Conservation (phyloP, 1,140 invertebrate species). For the Drosophila punjabiensis region DNA sequence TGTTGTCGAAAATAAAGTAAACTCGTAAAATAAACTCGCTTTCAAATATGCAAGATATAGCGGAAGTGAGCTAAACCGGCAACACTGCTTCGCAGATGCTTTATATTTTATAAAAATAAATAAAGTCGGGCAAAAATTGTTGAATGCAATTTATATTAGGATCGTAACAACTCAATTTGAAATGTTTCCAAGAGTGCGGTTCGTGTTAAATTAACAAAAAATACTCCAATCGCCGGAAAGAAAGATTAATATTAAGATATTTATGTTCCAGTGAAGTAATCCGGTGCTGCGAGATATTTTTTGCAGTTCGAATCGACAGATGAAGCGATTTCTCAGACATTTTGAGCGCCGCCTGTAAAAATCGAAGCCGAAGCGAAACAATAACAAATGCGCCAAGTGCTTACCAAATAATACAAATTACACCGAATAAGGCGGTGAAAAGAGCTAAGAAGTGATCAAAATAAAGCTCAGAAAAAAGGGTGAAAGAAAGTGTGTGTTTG, state of each 20-base stretch:
- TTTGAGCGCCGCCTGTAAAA: slow-evolving; percentile 53
- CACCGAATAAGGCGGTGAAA: slow-evolving; percentile 7
- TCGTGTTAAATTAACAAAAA: slow-evolving; percentile 11
- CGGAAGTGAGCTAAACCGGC: too few relatives aligned
- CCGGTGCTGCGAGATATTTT: background rate
- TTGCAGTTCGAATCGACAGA: background rate
- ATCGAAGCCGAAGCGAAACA: slow-evolving; percentile 69
- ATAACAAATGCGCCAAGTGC: slow-evolving; percentile 48
- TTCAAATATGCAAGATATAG: too few relatives aligned
- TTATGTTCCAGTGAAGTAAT: background rate
- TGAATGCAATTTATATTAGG: too few relatives aligned
- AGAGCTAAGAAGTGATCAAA: slow-evolving; percentile 27
- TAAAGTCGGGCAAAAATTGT: too few relatives aligned
- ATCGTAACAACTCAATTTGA: slow-evolving; percentile 2
- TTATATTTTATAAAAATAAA: too few relatives aligned
- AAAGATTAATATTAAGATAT: slow-evolving; percentile 3
- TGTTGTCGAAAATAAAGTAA: too few relatives aligned
- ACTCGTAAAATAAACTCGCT: too few relatives aligned
- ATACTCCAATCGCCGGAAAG: slow-evolving; percentile 10
- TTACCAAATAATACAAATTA: slow-evolving; percentile 26
- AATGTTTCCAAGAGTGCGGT: slow-evolving; percentile 12
- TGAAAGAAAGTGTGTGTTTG: slow-evolving; percentile 55
- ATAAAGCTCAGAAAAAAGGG: slow-evolving; percentile 32
- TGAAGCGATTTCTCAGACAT: slow-evolving; percentile 22
- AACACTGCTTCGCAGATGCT: too few relatives aligned